Conservation (phyloP, 1,140 invertebrate genomes). For the Drosophila bipectinata region DNA sequence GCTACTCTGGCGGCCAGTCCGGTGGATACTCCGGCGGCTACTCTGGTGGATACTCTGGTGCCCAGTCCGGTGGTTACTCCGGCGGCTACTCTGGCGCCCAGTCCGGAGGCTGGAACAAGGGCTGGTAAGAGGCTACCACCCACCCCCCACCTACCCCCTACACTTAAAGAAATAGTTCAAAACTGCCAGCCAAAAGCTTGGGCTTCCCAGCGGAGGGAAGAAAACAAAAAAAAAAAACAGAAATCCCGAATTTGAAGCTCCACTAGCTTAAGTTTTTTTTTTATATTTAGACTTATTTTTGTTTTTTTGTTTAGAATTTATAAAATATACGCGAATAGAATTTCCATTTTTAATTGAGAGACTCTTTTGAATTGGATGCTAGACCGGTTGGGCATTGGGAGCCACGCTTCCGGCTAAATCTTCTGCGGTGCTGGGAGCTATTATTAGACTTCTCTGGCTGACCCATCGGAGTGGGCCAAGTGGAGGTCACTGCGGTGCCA, state of each 20-base stretch:
- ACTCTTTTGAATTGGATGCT: conserved; percentile 9
- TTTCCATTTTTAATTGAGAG: conserved; percentile 50
- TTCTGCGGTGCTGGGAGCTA: neutral
- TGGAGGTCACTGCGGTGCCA: conserved; percentile 29
- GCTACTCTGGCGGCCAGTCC: conserved; percentile 26
- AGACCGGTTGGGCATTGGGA: conserved; percentile 10
- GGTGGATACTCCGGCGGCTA: conserved; percentile 41
- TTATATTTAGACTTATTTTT: conserved; percentile 47
- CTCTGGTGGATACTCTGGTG: conserved; percentile 43
- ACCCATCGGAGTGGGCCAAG: conserved; percentile 32
- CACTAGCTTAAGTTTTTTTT: conserved; percentile 35
- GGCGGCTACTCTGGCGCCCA: conserved; percentile 30
- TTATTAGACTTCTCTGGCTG: conserved; percentile 33
- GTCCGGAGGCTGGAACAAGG: conserved; percentile 64
- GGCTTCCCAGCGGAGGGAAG: conserved; percentile 7
- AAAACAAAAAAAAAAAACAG: conserved; percentile 7
- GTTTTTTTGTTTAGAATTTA: conserved; percentile 57
- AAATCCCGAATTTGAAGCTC: conserved; percentile 28
- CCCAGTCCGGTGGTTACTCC: conserved; percentile 44
- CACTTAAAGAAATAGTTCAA: conserved; percentile 35
- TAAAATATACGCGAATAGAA: conserved; percentile 48
- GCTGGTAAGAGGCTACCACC: conserved; percentile 50
- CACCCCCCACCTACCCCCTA: neutral
- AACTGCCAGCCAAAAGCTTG: conserved; percentile 57
- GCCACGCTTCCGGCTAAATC: conserved; percentile 5